Evolutionary conservation across 2,888 invertebrate species (phyloP).

Genomic region (Drosophila limbata): DNA sequence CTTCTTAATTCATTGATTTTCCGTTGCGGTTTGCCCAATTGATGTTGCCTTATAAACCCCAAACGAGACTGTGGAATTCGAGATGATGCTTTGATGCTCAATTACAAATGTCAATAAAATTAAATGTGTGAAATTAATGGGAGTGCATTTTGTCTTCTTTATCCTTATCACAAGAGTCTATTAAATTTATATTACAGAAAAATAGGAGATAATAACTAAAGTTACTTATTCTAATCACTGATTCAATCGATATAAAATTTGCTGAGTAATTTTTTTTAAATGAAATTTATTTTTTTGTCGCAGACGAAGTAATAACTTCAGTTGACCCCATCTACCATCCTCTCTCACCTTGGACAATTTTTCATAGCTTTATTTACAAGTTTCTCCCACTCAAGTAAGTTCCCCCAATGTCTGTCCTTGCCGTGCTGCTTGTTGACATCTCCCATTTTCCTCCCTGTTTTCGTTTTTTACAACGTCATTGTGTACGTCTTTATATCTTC

Average conservation of each 20-base stretch:
- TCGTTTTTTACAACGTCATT: slow-evolving; percentile 57
- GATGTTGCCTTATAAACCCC: slow-evolving; percentile 19
- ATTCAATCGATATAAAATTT: background rate
- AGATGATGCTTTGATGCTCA: background rate
- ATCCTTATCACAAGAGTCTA: background rate
- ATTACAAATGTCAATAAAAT: slow-evolving; percentile 8
- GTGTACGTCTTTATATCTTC: slow-evolving; percentile 61
- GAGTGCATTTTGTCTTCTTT: background rate
- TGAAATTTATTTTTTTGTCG: background rate
- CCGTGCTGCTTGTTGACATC: slow-evolving; percentile 48
- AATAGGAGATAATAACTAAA: background rate
- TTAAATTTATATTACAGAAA: background rate
- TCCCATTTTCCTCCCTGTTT: slow-evolving; percentile 13
- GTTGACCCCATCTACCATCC: slow-evolving; percentile 1
- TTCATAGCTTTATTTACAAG: slow-evolving; percentile 42
- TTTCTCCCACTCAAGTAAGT: slow-evolving; percentile 34
- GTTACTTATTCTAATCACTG: background rate
- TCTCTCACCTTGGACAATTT: slow-evolving; percentile 5
- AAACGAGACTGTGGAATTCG: background rate
- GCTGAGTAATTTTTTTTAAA: background rate
- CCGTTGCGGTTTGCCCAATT: slow-evolving; percentile 35
- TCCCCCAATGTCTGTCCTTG: slow-evolving; percentile 5
- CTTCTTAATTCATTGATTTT: slow-evolving; percentile 51
- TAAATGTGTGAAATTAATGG: background rate
- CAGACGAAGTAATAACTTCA: slow-evolving; percentile 2